Base-by-base conservation (phyloP, 2,888 invertebrate species). In the Pharmacophagus antenor region DNA sequence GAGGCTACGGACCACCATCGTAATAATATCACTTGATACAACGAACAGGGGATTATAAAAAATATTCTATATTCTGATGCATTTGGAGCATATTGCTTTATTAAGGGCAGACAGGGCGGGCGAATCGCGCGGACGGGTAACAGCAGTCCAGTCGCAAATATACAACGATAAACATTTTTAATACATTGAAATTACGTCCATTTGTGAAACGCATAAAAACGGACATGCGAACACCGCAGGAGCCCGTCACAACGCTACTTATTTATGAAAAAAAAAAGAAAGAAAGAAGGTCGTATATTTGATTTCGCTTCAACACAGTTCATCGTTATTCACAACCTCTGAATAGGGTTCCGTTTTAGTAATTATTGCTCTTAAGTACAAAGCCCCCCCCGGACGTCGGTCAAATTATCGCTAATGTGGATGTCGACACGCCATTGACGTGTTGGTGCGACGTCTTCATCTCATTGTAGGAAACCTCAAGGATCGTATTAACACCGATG, bases 21-120 rank as follows among this genome's bases (percentile, higher is more conserved):
- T 82, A 84, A 89, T 84, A 78, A 87, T 88, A 87, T 82, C 82
- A 80, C 74, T 81, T 76, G 78, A 79, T 82, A 89, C 88, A 89
- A 88, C 84, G 82, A 88, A 77, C 82, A 85, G 76, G 68, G 70
- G 72, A 79, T 62, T 79, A 80, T 76, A 80, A 77, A 74, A 79
- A 85, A 83, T 88, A 88, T 88, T 87, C 84, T 85, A 84, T 85
- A 85, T 84, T 86, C 86, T 85, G 84, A 86, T 80, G 80, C 86
- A 85, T 90, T 88, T 86, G 84, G 88, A 88, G 84, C 79, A 84
- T 87, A 90, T 88, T 85, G 85, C 88, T 88, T 88, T 88, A 88
- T 88, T 85, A 88, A 87, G 84, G 82, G 80, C 85, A 79, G 74
- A 77, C 83, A 73, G 79, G 82, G 82, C 82, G 84, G 84, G 79